These are phyloP conservation scores for Celastrina argiolus DNA, from an alignment of 2,888 invertebrate species.

Conservation along the genomic window DNA sequence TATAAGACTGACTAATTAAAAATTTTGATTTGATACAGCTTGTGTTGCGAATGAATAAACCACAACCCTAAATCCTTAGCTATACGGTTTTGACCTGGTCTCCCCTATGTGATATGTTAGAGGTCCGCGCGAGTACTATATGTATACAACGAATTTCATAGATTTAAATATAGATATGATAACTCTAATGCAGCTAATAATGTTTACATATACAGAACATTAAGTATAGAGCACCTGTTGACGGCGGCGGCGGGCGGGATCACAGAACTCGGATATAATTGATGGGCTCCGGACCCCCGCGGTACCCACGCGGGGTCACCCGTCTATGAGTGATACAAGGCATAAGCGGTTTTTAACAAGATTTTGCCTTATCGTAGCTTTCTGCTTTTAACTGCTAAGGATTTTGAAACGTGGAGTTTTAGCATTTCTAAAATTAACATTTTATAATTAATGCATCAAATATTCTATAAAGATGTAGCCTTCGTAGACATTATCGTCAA, in stretches of 20 bases:
- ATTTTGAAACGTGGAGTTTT: background rate
- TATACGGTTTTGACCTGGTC: too few species aligned
- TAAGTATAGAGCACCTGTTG: slow-evolving; percentile 52
- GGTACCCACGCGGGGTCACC: slow-evolving; percentile 28
- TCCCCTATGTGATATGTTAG: background rate
- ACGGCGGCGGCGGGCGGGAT: slow-evolving; percentile 42
- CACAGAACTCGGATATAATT: slow-evolving; percentile 45
- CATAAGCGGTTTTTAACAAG: background rate
- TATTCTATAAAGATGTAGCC: too few species aligned
- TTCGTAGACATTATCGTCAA: too few species aligned
- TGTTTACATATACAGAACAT: background rate
- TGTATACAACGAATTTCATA: background rate
- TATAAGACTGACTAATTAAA: too few species aligned
- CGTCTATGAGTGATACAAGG: background rate
- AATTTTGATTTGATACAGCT: too few species aligned
- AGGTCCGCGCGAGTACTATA: too few species aligned
- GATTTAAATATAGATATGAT: background rate
- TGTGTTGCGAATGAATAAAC: too few species aligned
- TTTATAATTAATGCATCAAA: too few species aligned
- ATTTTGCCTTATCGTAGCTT: background rate
- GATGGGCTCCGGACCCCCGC: slow-evolving; percentile 59
- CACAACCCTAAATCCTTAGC: too few species aligned
- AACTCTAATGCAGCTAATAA: background rate
- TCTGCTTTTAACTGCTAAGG: background rate
- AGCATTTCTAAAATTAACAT: too few species aligned